Conservation (phyloP, 2,888 invertebrate species). For the Listrodromus nycthemerus region DNA sequence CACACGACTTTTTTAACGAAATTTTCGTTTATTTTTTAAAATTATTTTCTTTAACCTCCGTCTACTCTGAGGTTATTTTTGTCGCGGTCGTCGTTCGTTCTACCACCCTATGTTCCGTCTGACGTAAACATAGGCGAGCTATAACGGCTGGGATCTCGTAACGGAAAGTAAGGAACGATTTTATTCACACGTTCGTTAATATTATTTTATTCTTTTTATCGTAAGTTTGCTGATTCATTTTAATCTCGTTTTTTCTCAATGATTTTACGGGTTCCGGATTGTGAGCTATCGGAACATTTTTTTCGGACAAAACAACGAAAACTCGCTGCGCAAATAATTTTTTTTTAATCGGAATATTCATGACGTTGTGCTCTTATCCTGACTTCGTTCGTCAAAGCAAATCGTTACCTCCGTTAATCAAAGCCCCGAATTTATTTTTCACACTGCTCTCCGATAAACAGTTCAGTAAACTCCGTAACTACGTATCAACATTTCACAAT, state of each 20-base stretch:
- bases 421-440: background rate
- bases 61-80: constrained; percentile 9
- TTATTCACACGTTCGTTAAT: background rate
- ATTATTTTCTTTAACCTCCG: background rate
- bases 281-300: background rate
- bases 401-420: background rate
- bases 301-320: background rate
- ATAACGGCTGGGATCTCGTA: constrained; percentile 33
- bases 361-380: background rate
- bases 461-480: too few relatives aligned
- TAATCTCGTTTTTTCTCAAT: background rate
- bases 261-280: background rate
- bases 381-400: background rate
- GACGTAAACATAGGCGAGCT: constrained; percentile 11
- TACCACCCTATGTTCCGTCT: background rate
- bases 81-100: background rate
- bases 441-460: too few relatives aligned
- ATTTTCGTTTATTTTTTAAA: background rate
- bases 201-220: background rate
- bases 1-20: background rate
- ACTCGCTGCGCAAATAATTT: background rate
- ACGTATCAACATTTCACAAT: too few relatives aligned
- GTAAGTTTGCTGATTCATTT: background rate
- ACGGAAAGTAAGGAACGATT: constrained; percentile 10
- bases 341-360: background rate